Conservation (phyloP, 2,888 invertebrate species). For the Drosophila pseudotalamancana region DNA sequence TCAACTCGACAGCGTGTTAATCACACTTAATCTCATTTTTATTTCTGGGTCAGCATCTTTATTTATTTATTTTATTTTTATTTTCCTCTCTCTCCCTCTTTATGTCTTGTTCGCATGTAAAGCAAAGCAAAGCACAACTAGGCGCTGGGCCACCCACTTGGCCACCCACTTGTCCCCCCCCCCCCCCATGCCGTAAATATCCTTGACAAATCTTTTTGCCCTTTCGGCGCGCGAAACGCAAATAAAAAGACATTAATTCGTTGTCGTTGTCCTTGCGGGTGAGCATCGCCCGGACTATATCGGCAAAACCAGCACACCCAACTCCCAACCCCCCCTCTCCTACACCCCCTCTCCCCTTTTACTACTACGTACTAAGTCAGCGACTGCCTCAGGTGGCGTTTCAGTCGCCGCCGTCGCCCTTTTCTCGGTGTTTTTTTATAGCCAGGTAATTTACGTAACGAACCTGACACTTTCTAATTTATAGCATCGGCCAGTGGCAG, state of each 20-base stretch:
- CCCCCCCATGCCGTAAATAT: slow-evolving; percentile 63
- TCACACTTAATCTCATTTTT: slow-evolving; percentile 81
- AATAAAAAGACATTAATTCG: slow-evolving; percentile 79
- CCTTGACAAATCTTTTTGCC: slow-evolving; percentile 78
- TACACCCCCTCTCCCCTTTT: too few species aligned
- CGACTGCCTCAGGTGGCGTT: slow-evolving; percentile 38
- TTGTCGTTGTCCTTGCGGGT: slow-evolving; percentile 57
- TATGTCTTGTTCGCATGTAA: slow-evolving; percentile 40
- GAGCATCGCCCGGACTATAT: slow-evolving; percentile 23
- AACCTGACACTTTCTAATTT: slow-evolving; percentile 81
- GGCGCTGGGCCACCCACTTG: slow-evolving; percentile 21
- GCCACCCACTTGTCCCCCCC: slow-evolving; percentile 12
- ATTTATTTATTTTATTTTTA: slow-evolving; percentile 48
- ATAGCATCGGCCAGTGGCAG: slow-evolving; percentile 54
- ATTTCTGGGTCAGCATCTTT: slow-evolving; percentile 81
- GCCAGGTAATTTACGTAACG: slow-evolving; percentile 81
- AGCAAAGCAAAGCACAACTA: slow-evolving; percentile 50
- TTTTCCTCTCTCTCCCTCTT: slow-evolving; percentile 4
- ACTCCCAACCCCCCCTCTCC: background rate
- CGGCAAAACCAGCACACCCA: background rate
- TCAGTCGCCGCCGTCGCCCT: slow-evolving; percentile 34
- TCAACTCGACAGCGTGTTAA: slow-evolving; percentile 73
- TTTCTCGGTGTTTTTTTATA: slow-evolving; percentile 62
- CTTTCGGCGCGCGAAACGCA: slow-evolving; percentile 72
- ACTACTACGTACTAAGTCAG: too few species aligned